Evolutionary conservation across 2,888 invertebrate genomes (phyloP).

Genomic region (Sphinx pinastri): DNA sequence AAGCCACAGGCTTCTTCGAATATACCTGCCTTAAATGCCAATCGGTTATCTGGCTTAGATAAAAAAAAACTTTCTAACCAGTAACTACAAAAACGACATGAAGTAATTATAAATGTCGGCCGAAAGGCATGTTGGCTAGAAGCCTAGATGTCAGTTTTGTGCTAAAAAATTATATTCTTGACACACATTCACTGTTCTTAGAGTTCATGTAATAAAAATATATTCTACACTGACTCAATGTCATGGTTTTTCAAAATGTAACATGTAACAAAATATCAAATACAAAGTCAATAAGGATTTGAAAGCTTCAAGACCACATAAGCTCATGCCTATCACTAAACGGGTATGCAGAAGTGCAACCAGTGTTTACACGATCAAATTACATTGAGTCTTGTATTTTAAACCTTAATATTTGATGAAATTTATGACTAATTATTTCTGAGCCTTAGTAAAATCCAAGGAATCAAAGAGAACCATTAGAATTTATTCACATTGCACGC

Average conservation of each 20-base stretch:
- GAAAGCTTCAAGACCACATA: no score
- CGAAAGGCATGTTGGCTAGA: constrained; percentile 10
- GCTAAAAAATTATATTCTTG: neutral
- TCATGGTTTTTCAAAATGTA: neutral
- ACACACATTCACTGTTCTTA: neutral
- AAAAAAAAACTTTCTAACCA: neutral
- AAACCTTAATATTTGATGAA: no score
- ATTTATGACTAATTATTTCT: no score
- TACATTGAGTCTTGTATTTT: no score
- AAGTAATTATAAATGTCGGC: constrained; percentile 13
- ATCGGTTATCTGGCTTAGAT: neutral
- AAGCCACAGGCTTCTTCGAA: no score
- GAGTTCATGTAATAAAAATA: neutral
- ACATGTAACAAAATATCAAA: neutral
- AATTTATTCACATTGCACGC: no score
- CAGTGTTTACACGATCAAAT: no score
- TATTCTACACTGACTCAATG: neutral
- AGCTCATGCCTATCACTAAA: no score
- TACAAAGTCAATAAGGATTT: no score
- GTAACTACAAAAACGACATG: neutral
- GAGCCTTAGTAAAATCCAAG: no score
- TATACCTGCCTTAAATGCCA: neutral
- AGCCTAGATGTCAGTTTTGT: constrained; percentile 23
- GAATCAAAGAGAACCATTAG: no score
- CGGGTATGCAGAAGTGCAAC: no score